Percentiles rank a stretch among this genome's conserved stretches.
Evolutionary conservation across 2,888 invertebrate genomes (phyloP).

Genomic region (Papilio elwesi): DNA sequence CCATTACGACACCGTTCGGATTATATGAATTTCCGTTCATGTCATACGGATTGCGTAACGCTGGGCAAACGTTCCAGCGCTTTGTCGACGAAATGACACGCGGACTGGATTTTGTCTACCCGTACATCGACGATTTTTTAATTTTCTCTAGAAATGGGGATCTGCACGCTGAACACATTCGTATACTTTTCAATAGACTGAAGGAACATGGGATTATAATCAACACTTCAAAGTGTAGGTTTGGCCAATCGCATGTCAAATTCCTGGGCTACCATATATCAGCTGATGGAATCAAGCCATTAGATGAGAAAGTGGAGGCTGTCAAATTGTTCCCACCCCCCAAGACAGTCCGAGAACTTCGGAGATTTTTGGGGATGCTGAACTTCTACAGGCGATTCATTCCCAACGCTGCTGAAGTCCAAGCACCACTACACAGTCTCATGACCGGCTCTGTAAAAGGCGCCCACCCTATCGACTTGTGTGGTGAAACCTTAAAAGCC

Average conservation of each 20-base stretch:
- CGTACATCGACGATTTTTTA: conserved; percentile 20
- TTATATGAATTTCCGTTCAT: conserved; percentile 39
- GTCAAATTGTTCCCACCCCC: no score
- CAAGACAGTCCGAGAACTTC: no score
- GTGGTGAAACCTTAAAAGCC: no score
- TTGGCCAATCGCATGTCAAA: conserved; percentile 3
- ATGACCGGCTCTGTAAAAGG: no score
- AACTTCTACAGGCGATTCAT: no score
- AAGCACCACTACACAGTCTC: no score
- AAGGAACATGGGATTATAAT: conserved; percentile 3
- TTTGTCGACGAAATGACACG: conserved; percentile 45
- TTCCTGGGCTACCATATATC: conserved; percentile 35
- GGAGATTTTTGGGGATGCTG: no score
- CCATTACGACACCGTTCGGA: conserved; percentile 35
- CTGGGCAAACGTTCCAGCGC: conserved; percentile 60
- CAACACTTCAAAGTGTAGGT: neutral
- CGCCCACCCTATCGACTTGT: no score
- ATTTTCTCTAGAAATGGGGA: neutral
- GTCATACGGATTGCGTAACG: conserved; percentile 61
- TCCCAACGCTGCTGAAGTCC: no score
- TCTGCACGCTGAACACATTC: conserved; percentile 13
- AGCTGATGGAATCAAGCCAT: conserved; percentile 32
- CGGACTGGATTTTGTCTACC: conserved; percentile 16
- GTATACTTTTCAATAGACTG: conserved; percentile 11
- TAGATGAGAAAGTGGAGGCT: conserved; percentile 36